Evolutionary conservation across 2,113 vertebrate species (phyloP), one percentile per base, ranked within the genome.

Genomic region (Cygnus buccinator): DNA sequence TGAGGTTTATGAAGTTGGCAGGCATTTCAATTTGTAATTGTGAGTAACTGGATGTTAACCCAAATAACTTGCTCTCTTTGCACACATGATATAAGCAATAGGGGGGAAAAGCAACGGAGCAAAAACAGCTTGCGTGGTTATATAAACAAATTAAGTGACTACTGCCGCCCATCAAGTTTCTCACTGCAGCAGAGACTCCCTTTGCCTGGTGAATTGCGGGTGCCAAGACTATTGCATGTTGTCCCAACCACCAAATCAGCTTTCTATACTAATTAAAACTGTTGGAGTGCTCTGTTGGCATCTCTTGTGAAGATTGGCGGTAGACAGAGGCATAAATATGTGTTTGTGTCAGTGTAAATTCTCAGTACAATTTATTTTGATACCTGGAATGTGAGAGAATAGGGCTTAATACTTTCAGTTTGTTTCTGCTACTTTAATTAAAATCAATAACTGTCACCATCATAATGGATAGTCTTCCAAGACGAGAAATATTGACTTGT

Each of bases 401-500:
- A 79, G 9, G 31, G 44, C 31, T 91, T 96, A 68, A 92, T 94
- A 94, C 72, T 94, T 96, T 94, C 48, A 41, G 54, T 67, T 89
- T 84, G 84, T 92, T 84, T 96, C 84, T 93, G 31, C 62, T 58
- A 13, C 44, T 92, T 93, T 95, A 96, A 89, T 97, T 96, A 96
- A 96, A 97, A 93, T 96, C 96, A 91, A 87, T 96, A 97, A 46
- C 84, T 96, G 92, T 95, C 92, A 94, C 70, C 22, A 7, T 87
- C 68, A 41, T 94, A 93, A 95, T 58, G 37, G 71, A 96, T 96
- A 29, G 4, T 89, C n/a, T 93, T 93, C 50, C 44, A 6, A 1
- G 28, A 35, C 25, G 68, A 70, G 58, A 79, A 23, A 39, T 37
- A 62, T 59, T 35, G 89, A 31, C 11, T 18, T 89, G n/a, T 82